These are phyloP conservation scores for Xenopus borealis DNA, from an alignment of 2,113 vertebrate species.

Conservation along the genomic window DNA sequence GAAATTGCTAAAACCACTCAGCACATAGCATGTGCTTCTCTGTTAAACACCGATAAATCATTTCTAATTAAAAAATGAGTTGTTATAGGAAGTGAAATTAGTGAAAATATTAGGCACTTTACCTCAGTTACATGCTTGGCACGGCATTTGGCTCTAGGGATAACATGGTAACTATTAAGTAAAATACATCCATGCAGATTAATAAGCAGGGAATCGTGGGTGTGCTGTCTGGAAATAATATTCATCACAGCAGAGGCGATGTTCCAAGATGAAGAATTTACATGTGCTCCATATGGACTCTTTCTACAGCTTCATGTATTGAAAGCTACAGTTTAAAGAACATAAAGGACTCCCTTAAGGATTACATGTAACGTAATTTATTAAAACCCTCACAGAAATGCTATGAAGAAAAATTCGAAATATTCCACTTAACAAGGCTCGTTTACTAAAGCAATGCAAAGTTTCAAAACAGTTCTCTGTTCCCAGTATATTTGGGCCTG, in stretches of 20 bases:
- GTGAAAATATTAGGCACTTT: conserved; percentile 31
- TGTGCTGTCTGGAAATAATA: conserved; percentile 33
- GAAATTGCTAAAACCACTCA: conserved; percentile 34
- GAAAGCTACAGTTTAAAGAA: neutral
- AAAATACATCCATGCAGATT: conserved; percentile 33
- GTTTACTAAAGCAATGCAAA: too few species aligned
- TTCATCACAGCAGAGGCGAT: conserved; percentile 18
- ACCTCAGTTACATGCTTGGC: conserved; percentile 19
- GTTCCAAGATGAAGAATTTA: conserved; percentile 28
- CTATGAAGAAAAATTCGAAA: too few species aligned
- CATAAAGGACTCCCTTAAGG: neutral
- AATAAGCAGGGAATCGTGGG: conserved; percentile 22
- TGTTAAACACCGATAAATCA: conserved; percentile 36
- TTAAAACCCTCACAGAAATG: neutral
- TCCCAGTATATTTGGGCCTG: too few species aligned
- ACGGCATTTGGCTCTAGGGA: conserved; percentile 21
- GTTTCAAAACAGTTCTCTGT: too few species aligned
- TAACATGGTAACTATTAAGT: conserved; percentile 38
- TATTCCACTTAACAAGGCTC: too few species aligned
- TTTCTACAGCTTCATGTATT: neutral
- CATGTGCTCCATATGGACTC: conserved; percentile 3
- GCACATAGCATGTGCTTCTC: conserved; percentile 17
- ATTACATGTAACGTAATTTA: neutral
- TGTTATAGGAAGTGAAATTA: conserved; percentile 43
- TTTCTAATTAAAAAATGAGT: conserved; percentile 28